These are phyloP conservation scores for Dendrolimus pini DNA, from an alignment of 2,888 invertebrate species.

Conservation along the genomic window DNA sequence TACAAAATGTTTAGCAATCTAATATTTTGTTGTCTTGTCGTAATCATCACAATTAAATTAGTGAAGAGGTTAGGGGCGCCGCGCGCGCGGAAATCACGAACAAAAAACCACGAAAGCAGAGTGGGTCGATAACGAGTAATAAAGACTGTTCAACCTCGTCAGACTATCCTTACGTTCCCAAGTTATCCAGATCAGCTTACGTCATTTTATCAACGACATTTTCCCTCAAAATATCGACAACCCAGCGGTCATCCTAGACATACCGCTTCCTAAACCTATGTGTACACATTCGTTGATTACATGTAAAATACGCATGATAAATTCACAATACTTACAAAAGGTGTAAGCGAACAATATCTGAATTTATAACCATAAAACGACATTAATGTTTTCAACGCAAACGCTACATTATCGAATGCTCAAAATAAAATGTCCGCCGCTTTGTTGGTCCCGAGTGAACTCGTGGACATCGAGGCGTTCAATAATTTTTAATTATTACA, in stretches of 20 bases:
- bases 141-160: conserved; percentile 31
- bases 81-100: conserved; percentile 69
- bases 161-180: conserved; percentile 33
- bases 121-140: conserved; percentile 59
- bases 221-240: conserved; percentile 59
- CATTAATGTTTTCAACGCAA: conserved; percentile 74
- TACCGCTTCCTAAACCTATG: conserved; percentile 46
- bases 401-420: conserved; percentile 77
- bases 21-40: conserved; percentile 24
- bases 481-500: conserved; percentile 55
- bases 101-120: conserved; percentile 62
- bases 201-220: conserved; percentile 63
- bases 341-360: conserved; percentile 71
- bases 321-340: conserved; percentile 68
- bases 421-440: conserved; percentile 79
- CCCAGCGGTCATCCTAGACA: conserved; percentile 52
- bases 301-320: conserved; percentile 33
- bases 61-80: conserved; percentile 72
- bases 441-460: conserved; percentile 76
- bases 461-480: conserved; percentile 75
- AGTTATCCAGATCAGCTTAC: conserved; percentile 57
- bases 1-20: conserved; percentile 18
- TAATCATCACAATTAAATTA: conserved; percentile 67
- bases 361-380: conserved; percentile 73
- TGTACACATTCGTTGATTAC: conserved; percentile 36